Conservation (phyloP, 2,888 invertebrate genomes). For the Poecilobothrus nobilitatus region DNA sequence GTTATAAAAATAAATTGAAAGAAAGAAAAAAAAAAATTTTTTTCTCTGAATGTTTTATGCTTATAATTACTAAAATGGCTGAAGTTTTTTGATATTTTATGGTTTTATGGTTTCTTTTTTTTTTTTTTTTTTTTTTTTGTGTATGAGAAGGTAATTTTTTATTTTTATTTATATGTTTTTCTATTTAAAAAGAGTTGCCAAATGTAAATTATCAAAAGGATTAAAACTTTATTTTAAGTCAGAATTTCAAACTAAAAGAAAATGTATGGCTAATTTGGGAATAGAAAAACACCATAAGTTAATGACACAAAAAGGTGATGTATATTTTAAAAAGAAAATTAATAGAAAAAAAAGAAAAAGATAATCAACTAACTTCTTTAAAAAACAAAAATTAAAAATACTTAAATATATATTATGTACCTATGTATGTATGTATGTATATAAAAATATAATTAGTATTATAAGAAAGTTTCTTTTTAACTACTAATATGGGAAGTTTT, state of each 20-base stretch:
- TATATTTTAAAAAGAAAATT: not conserved
- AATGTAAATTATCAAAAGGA: not conserved
- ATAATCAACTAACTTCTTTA: not conserved
- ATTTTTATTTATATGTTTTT: too few relatives aligned
- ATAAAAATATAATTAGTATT: too few relatives aligned
- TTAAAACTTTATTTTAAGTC: not conserved
- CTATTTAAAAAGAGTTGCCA: not conserved
- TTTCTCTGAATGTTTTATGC: not conserved
- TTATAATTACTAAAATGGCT: conserved; percentile 1
- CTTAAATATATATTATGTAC: too few relatives aligned
- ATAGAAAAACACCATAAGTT: not conserved
- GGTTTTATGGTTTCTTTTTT: too few relatives aligned
- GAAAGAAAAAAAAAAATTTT: too few relatives aligned
- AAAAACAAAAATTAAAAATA: too few relatives aligned
- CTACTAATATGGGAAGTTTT: too few relatives aligned
- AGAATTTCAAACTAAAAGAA: not conserved
- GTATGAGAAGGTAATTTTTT: too few relatives aligned
- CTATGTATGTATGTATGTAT: too few relatives aligned
- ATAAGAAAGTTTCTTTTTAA: too few relatives aligned
- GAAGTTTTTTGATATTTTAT: not conserved
- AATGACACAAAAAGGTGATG: not conserved
- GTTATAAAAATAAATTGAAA: not conserved
- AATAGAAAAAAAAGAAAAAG: too few relatives aligned
- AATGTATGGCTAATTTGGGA: not conserved
- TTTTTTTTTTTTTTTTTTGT: too few relatives aligned